A percentile compares a stretch with the other conserved stretches of the same genome.
Conservation (phyloP, 2,113 vertebrate genomes). For the Orycteropus afer region DNA sequence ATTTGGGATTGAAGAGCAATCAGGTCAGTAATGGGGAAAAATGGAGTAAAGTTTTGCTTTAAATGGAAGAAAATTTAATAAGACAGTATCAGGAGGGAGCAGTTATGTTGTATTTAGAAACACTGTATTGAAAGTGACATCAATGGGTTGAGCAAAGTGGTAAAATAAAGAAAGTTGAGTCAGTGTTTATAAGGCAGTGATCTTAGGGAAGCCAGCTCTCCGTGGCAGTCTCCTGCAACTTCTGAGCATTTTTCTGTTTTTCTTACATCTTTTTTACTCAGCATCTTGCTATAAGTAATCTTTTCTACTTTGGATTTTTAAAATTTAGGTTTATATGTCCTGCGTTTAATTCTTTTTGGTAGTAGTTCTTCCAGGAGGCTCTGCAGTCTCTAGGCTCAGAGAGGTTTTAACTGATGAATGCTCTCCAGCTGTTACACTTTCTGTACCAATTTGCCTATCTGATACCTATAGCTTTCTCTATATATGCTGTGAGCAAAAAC, state of each 20-base stretch:
- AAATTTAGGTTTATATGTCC: neutral
- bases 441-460: neutral
- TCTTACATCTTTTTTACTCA: neutral
- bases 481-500: neutral
- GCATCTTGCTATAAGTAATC: neutral
- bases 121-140: neutral
- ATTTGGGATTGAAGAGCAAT: neutral
- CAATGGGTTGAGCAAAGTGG: neutral
- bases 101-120: neutral
- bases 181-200: neutral
- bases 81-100: neutral
- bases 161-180: neutral
- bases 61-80: neutral
- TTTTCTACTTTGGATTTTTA: neutral
- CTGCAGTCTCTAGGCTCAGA: neutral
- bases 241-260: neutral
- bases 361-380: neutral
- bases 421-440: neutral
- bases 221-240: neutral
- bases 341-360: neutral
- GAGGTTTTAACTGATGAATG: neutral
- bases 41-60: neutral
- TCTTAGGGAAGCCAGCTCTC: neutral
- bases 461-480: neutral
- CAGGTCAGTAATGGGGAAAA: neutral